These are phyloP conservation scores for Eugnorisma glareosa DNA, from an alignment of 2,888 invertebrate genomes.

Conservation along the genomic window DNA sequence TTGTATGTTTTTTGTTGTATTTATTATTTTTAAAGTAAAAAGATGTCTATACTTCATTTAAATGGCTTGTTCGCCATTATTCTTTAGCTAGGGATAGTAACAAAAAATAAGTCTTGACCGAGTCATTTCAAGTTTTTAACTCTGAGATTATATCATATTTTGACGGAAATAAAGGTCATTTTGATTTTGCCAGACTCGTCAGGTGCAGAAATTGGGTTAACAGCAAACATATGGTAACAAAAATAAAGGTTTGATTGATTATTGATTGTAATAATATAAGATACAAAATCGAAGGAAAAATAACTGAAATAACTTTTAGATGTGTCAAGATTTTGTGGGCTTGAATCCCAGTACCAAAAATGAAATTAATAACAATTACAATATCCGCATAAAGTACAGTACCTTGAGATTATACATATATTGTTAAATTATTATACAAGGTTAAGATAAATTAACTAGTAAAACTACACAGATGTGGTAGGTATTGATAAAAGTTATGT, in stretches of 20 bases:
- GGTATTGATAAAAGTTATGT: neutral
- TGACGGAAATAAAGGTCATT: neutral
- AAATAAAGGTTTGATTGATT: neutral
- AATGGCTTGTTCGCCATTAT: neutral
- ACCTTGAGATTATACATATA: conserved; percentile 58
- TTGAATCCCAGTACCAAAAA: conserved; percentile 21
- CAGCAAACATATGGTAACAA: neutral
- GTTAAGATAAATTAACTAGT: neutral
- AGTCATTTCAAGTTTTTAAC: neutral
- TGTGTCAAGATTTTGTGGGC: neutral
- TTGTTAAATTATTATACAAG: conserved; percentile 27
- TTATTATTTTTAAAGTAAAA: conserved; percentile 47
- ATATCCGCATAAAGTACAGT: conserved; percentile 37
- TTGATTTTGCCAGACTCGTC: neutral
- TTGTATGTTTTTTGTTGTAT: conserved; percentile 43
- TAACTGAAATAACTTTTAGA: too few relatives aligned
- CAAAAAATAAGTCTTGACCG: neutral
- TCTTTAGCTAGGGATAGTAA: neutral
- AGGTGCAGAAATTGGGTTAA: neutral
- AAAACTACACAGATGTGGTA: neutral
- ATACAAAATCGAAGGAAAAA: neutral
- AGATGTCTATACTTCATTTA: neutral
- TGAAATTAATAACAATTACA: conserved; percentile 9
- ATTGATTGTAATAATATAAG: neutral
- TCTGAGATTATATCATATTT: too few relatives aligned